Base-by-base conservation (phyloP, 2,113 vertebrate species). In the Amphiprion ocellaris region DNA sequence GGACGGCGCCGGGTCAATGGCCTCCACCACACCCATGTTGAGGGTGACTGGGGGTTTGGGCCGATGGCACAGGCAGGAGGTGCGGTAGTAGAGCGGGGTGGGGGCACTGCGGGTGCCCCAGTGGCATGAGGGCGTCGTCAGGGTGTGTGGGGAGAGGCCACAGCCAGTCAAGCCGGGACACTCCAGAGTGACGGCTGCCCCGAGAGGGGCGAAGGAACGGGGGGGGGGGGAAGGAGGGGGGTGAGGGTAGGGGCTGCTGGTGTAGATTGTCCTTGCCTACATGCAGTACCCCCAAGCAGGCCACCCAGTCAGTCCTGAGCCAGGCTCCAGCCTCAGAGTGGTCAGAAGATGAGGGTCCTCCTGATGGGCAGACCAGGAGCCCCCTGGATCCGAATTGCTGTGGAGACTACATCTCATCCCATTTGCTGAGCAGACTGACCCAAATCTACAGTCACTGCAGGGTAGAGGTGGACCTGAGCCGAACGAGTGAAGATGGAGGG, bases 1-100 rank as follows among this genome's bases (percentile, higher is more conserved):
- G 64, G 93, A 92, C 1, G 93, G 88, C 3, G 52, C 72, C 0
- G 92, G 90, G 82, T 94, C 93, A 86, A 94, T 92, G 82, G 92
- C 93, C 88, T 96, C 95, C 77, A 93, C 92, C 79, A 95, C 92
- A 58, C 94, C 95, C 94, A 95, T 95, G 90, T 91, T 93, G 79
- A 93, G 89, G 81, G 90, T 80, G 47, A 86, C 86, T 0, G 93
- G 90, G 28, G 90, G 91, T 71, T 87, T 83, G 66, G 94, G 89
- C 81, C 92, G 88, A 61, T 91, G 93, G 69, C 94, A 94, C 83
- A 94, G 86, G 89, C 93, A 94, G 91, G 94, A 73, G 61, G 92
- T 85, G 68, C 89, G 87, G 86, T 93, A 94, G 87, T 94, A 94
- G 86, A 95, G 89, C 15, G 92, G 91, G 58, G 80, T 64, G 44